Evolutionary conservation across 2,113 vertebrate species (phyloP), one percentile per base, ranked within the genome.

Genomic region (Bufo bufo): DNA sequence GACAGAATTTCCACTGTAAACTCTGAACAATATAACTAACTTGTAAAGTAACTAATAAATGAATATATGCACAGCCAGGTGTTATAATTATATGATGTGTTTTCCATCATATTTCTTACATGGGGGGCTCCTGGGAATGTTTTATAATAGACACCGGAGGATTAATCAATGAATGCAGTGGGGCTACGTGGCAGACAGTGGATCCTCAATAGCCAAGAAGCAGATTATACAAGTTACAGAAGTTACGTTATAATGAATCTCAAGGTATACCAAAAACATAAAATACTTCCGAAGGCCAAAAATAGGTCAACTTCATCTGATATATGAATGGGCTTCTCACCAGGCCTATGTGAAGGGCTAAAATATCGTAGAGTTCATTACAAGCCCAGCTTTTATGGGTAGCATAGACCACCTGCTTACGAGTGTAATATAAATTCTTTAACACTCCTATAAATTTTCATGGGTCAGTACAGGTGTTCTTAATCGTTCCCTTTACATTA

Each of bases 381-480:
- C 65, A 54, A 69, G 50, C 23, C 13, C 82, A 54, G 63, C n/a
- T 84, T 83, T 84, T 84, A 84, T 71, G 65, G 20, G 72, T 65
- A 78, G 61, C 49, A 49, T 13, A 84, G 87, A 89, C 87, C 87
- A 89, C 87, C 87, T 84, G 87, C 87, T 69, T 84, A 84, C 84
- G 84, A 89, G 84, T 89, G 59, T 61, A 78, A 77, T 78, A 89
- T 84, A 89, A 69, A 83, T 84, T 56, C 65, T 78, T 87, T 89
- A 78, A 89, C 54, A 78, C n/a, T 83, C 72, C 50, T 77, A 77
- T 84, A 83, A 89, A 83, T 84, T 89, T 89, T 72, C 80, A 84
- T 89, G 80, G 81, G 81, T 89, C 82, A 69, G 72, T 89, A 84
- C 87, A 89, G 87, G 87, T 89, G 81, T 84, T 84, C 69, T 84